A percentile compares a stretch with the other conserved stretches of the same genome.
These are phyloP conservation scores for Theonella swinhoei DNA, from an alignment of 37 sponge, comb jelly and placozoan species.

Conservation along the genomic window DNA sequence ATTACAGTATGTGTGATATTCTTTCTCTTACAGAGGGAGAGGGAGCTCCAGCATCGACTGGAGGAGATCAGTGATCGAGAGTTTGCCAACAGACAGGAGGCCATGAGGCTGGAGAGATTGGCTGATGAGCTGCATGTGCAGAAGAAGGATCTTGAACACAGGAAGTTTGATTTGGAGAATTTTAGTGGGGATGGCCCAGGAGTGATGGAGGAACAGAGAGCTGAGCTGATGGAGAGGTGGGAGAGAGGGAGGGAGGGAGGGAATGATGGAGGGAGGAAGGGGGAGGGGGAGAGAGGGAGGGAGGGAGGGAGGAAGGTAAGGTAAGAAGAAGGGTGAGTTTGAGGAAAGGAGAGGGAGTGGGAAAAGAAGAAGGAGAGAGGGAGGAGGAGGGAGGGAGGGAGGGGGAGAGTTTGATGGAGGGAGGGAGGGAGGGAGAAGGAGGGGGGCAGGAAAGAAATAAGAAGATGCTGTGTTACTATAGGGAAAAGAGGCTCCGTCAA, in stretches of 20 bases:
- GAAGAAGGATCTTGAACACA: background rate
- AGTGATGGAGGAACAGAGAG: background rate
- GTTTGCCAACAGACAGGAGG: background rate
- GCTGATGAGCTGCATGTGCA: background rate
- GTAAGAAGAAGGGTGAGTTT: too few relatives aligned
- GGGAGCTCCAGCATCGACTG: background rate
- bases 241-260: too few relatives aligned
- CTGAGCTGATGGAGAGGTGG: background rate
- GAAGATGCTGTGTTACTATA: background rate
- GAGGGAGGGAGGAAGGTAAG: too few relatives aligned
- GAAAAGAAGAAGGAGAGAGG: too few relatives aligned
- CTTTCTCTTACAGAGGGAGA: background rate
- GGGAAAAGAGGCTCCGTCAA: background rate
- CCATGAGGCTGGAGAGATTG: background rate
- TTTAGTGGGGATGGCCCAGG: background rate
- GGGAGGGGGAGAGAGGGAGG: too few relatives aligned
- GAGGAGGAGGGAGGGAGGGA: too few relatives aligned
- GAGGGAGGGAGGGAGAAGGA: too few relatives aligned
- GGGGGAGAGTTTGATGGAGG: too few relatives aligned
- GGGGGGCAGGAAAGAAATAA: too few relatives aligned
- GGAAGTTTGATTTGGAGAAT: background rate
- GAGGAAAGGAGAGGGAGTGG: too few relatives aligned
- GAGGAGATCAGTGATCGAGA: background rate
- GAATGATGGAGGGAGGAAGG: too few relatives aligned
- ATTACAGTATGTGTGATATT: too few relatives aligned